Evolutionary conservation across 2,888 invertebrate genomes (phyloP).

Genomic region (Platycheirus albimanus): DNA sequence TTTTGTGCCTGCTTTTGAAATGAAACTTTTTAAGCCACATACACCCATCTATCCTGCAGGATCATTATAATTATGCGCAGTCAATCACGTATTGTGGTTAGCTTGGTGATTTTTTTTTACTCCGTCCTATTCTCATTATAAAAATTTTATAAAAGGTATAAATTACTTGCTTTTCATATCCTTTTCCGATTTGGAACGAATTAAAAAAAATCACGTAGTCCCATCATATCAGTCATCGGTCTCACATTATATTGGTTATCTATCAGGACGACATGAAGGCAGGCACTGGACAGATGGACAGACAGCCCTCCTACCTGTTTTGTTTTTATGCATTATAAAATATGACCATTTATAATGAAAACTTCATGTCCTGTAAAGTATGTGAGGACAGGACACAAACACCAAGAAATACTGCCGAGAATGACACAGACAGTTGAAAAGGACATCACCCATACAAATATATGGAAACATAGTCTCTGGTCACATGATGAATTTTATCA

Average conservation of each 20-base stretch:
- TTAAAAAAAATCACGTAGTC: constrained; percentile 44
- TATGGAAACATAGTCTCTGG: too few species aligned
- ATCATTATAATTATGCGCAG: constrained; percentile 59
- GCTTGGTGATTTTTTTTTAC: constrained; percentile 40
- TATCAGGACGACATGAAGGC: constrained; percentile 31
- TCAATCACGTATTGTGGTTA: constrained; percentile 69
- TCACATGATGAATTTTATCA: constrained; percentile 56
- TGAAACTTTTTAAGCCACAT: constrained; percentile 24
- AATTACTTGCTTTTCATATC: constrained; percentile 38
- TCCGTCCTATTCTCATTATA: constrained; percentile 26
- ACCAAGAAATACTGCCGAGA: background rate
- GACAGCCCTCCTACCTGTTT: background rate
- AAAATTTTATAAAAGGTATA: constrained; percentile 26
- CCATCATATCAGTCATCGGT: constrained; percentile 52
- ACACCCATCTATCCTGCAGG: background rate
- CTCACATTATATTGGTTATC: constrained; percentile 51
- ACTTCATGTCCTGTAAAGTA: constrained; percentile 33
- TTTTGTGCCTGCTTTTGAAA: background rate
- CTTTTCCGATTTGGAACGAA: constrained; percentile 17
- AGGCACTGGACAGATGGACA: background rate
- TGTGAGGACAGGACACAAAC: background rate
- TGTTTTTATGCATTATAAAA: constrained; percentile 24
- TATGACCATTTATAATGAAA: constrained; percentile 1
- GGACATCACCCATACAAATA: too few species aligned
- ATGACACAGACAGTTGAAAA: too few species aligned